A percentile compares a stretch with the other conserved stretches of the same genome.
These are phyloP conservation scores for Gouania willdenowi DNA, from an alignment of 2,797 vertebrate genomes.

Conservation along the genomic window DNA sequence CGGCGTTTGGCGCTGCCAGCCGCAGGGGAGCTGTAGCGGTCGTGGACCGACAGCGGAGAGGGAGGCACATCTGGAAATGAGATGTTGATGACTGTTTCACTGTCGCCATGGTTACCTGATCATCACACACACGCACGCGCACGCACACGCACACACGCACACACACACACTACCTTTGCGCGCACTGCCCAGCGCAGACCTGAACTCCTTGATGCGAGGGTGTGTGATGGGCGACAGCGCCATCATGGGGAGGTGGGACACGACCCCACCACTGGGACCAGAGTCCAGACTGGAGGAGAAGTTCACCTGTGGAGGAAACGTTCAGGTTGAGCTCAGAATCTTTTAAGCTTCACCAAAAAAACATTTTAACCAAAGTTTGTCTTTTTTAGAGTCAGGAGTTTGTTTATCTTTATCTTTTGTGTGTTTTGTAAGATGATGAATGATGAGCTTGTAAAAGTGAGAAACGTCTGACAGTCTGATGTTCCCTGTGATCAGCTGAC, in stretches of 20 bases:
- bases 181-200: conserved; percentile 81
- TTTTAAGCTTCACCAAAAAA: too few species aligned
- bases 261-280: conserved; percentile 52
- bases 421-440: too few species aligned
- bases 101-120: too few species aligned
- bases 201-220: conserved; percentile 92
- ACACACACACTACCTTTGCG: conserved; percentile 69
- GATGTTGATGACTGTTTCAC: too few species aligned
- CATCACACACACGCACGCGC: too few species aligned
- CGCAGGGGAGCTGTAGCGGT: conserved; percentile 90
- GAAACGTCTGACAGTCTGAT: too few species aligned
- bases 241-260: conserved; percentile 86
- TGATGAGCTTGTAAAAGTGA: too few species aligned
- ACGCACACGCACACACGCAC: neutral
- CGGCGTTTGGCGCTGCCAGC: conserved; percentile 93
- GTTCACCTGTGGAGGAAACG: conserved; percentile 79
- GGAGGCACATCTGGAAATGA: conserved; percentile 80
- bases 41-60: conserved; percentile 89
- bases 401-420: too few species aligned
- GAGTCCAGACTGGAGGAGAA: conserved; percentile 90
- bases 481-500: conserved; percentile 70
- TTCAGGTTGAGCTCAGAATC: accelerated
- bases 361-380: too few species aligned
- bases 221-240: conserved; percentile 91
- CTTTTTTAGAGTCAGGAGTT: too few species aligned